phyloP scores from a whole-genome alignment of 2,888 invertebrate species.

The Pyrrhia umbra region DNA sequence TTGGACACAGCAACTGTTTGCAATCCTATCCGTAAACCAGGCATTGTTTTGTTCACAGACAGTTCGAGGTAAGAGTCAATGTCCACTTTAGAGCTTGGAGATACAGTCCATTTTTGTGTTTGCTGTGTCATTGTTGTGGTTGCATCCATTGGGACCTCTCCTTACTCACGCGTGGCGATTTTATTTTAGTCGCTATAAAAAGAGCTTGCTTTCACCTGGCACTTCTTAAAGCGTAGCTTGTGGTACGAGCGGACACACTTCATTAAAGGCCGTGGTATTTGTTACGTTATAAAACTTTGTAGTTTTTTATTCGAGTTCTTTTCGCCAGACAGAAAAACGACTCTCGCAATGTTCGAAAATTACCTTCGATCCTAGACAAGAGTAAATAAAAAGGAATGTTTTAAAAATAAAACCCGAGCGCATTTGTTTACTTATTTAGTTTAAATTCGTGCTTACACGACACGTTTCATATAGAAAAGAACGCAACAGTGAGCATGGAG shows the following conservation, averaged over 20 bases:
- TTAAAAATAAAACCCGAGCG: constrained; percentile 53
- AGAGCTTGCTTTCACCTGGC: constrained; percentile 78
- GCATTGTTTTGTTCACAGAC: constrained; percentile 75
- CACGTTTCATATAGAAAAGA: constrained; percentile 77
- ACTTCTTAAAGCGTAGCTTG: constrained; percentile 73
- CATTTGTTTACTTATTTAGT: constrained; percentile 66
- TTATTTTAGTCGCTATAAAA: constrained; percentile 82
- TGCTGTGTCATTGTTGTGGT: constrained; percentile 66
- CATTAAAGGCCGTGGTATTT: constrained; percentile 72
- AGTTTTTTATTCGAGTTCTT: constrained; percentile 56
- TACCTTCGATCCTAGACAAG: constrained; percentile 35
- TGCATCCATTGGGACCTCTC: constrained; percentile 74
- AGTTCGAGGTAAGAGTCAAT: constrained; percentile 60
- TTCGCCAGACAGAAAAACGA: constrained; percentile 58
- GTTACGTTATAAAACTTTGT: constrained; percentile 67
- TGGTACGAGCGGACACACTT: constrained; percentile 74
- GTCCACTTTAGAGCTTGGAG: constrained; percentile 64
- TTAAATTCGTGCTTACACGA: constrained; percentile 80
- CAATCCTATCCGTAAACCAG: constrained; percentile 81
- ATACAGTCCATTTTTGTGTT: constrained; percentile 66
- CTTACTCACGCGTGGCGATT: constrained; percentile 79
- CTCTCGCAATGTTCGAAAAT: constrained; percentile 39
- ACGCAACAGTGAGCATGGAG: constrained; percentile 78
- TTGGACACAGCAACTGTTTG: constrained; percentile 87
- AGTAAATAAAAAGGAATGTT: constrained; percentile 47